These are phyloP conservation scores for Sebastes trivittatus DNA, from an alignment of 2,797 vertebrate genomes.

Conservation along the genomic window DNA sequence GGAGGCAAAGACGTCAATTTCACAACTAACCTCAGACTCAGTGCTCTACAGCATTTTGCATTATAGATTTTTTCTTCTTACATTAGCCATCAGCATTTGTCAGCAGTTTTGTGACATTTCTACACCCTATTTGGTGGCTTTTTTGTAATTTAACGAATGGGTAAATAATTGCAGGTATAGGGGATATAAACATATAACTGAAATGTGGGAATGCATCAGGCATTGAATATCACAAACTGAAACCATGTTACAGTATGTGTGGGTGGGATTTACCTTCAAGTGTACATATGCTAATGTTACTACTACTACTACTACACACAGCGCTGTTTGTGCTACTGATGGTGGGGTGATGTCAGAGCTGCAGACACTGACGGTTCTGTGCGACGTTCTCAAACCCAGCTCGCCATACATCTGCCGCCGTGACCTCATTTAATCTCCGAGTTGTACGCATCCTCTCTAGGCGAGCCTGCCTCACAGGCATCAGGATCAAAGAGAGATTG, in stretches of 20 bases:
- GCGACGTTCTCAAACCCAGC: conserved; percentile 22
- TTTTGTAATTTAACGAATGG: neutral
- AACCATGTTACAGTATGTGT: neutral
- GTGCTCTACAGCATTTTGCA: neutral
- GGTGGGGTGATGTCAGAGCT: conserved; percentile 32
- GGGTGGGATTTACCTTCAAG: conserved; percentile 7
- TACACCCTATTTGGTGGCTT: neutral
- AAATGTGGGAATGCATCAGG: neutral
- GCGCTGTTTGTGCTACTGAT: conserved; percentile 3
- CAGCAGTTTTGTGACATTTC: neutral
- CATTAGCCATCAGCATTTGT: neutral
- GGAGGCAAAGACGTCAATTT: neutral
- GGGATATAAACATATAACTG: neutral
- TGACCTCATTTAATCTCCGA: conserved; percentile 70
- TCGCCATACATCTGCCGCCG: conserved; percentile 42
- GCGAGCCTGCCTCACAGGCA: conserved; percentile 52
- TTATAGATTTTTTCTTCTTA: conserved; percentile 8
- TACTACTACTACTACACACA: conserved; percentile 9
- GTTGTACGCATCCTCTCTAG: conserved; percentile 34
- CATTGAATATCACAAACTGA: neutral
- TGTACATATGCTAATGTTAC: conserved; percentile 14
- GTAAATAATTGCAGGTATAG: neutral
- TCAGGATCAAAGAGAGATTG: conserved; percentile 72
- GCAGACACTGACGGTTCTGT: conserved; percentile 21
- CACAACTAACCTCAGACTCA: neutral